A percentile compares a stretch with the other conserved stretches of the same genome.
Evolutionary conservation across 2,797 vertebrate genomes (phyloP).

Genomic region (Halcyon chelicuti): DNA sequence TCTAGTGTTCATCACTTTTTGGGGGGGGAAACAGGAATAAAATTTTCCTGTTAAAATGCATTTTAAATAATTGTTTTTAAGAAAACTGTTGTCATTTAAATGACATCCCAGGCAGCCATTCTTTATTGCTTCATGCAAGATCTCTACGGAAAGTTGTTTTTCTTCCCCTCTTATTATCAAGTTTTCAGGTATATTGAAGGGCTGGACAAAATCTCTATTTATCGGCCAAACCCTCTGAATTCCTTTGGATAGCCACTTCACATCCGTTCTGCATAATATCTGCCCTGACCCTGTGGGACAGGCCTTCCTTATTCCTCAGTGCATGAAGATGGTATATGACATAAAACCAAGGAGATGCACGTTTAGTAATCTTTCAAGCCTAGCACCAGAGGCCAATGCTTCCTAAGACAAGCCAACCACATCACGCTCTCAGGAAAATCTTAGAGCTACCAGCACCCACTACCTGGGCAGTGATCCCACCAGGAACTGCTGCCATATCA

Average conservation of each 20-base stretch:
- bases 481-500: background rate
- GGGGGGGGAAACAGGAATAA: background rate
- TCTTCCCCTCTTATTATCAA: background rate
- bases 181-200: background rate
- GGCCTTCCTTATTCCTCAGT: background rate
- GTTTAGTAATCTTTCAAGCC: background rate
- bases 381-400: background rate
- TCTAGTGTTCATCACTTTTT: background rate
- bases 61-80: too few relatives aligned
- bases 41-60: too few relatives aligned
- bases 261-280: accelerated
- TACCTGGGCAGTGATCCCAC: background rate
- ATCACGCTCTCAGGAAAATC: background rate
- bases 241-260: background rate
- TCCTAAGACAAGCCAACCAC: background rate
- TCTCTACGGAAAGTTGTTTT: background rate
- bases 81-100: background rate
- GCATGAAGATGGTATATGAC: background rate
- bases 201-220: background rate
- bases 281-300: background rate
- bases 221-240: background rate
- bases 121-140: background rate
- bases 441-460: background rate
- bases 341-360: background rate
- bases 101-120: background rate